Evolutionary conservation across 2,797 vertebrate genomes (phyloP).

Genomic region (Cossypha caffra): DNA sequence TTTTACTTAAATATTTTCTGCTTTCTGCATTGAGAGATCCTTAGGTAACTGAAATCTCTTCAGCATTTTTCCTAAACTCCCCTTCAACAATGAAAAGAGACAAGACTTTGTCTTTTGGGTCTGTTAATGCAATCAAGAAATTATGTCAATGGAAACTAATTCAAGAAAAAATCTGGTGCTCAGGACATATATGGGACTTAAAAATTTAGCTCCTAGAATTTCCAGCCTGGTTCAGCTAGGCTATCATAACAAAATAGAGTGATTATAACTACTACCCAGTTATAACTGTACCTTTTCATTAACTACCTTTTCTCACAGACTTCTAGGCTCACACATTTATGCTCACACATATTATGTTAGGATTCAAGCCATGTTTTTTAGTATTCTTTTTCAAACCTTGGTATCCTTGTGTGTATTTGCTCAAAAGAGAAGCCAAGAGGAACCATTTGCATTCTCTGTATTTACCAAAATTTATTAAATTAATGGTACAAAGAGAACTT

Average conservation of each 20-base stretch:
- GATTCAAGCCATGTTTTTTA: neutral
- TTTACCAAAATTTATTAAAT: neutral
- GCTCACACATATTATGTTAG: neutral
- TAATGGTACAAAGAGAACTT: neutral
- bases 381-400: constrained; percentile 10
- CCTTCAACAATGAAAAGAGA: neutral
- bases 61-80: neutral
- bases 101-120: neutral
- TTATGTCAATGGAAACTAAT: neutral
- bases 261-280: neutral
- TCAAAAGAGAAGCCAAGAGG: neutral
- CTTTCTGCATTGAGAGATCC: neutral
- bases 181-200: neutral
- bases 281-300: constrained; percentile 1
- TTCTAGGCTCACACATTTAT: neutral
- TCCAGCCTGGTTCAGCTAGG: neutral
- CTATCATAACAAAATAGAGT: neutral
- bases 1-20: neutral
- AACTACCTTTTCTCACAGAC: neutral
- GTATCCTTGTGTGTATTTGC: neutral
- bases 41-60: neutral
- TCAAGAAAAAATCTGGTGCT: neutral
- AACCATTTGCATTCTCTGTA: neutral
- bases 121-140: neutral
- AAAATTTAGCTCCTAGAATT: neutral